These are phyloP conservation scores for Neodiprion virginianus DNA, from an alignment of 1,140 invertebrate genomes.

Conservation along the genomic window DNA sequence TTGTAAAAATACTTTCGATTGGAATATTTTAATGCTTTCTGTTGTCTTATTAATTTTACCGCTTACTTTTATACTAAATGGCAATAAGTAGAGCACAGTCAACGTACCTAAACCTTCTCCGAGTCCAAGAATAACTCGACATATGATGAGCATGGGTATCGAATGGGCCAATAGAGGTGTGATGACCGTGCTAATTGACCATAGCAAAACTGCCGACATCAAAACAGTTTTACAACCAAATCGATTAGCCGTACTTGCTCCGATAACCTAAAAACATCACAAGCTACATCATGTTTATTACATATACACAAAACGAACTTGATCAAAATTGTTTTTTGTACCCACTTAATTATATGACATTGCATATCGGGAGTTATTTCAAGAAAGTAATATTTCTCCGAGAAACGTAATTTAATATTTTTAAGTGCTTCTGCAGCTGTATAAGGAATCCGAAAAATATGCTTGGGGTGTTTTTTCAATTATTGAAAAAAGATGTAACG, in stretches of 20 bases:
- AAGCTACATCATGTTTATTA: too few relatives aligned
- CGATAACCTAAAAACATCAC: conserved; percentile 65
- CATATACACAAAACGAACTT: too few relatives aligned
- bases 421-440: too few relatives aligned
- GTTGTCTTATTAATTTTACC: too few relatives aligned
- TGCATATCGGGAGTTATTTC: neutral
- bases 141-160: conserved; percentile 68
- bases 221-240: conserved; percentile 78
- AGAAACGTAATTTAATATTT: too few relatives aligned
- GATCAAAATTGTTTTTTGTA: too few relatives aligned
- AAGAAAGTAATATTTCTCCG: neutral
- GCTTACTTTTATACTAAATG: neutral
- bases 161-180: conserved; percentile 76
- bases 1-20: too few relatives aligned
- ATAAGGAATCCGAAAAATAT: too few relatives aligned
- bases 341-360: neutral
- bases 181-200: conserved; percentile 78
- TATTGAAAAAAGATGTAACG: too few relatives aligned
- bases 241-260: conserved; percentile 73
- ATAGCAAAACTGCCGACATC: conserved; percentile 74
- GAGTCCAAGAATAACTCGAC: conserved; percentile 74
- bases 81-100: neutral
- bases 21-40: too few relatives aligned
- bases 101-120: conserved; percentile 77
- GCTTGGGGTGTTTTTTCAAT: too few relatives aligned